These are phyloP conservation scores for Cossypha niveicapilla DNA, from an alignment of 2,797 vertebrate genomes.

Conservation along the genomic window DNA sequence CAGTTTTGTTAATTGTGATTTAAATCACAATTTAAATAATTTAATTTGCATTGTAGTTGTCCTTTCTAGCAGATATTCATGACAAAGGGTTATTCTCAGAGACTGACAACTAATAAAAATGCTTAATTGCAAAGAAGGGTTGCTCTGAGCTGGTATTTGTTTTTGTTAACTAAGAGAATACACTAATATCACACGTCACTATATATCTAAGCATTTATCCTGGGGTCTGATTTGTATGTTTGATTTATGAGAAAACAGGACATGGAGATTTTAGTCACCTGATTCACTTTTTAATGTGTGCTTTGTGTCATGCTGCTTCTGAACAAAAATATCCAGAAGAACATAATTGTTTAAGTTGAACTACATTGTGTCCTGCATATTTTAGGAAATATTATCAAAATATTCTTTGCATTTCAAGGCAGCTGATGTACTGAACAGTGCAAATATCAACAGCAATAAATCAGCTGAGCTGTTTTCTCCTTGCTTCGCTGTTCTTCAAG, in stretches of 20 bases:
- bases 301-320: neutral
- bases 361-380: neutral
- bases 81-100: neutral
- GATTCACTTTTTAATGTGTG: neutral
- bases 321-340: neutral
- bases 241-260: neutral
- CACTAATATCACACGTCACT: neutral
- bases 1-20: neutral
- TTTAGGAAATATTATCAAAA: constrained; percentile 6
- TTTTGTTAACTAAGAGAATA: neutral
- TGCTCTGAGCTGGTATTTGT: neutral
- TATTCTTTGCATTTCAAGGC: neutral
- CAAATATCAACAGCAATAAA: neutral
- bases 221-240: neutral
- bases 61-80: neutral
- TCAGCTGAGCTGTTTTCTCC: neutral
- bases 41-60: neutral
- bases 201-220: neutral
- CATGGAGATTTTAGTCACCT: neutral
- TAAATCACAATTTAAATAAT: constrained; percentile 4
- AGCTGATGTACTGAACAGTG: neutral
- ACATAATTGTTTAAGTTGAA: neutral
- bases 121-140: neutral
- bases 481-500: neutral
- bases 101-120: neutral